Evolutionary conservation across 2,888 invertebrate species (phyloP), one percentile per base, ranked within the genome.

Genomic region (Hymenopus coronatus): DNA sequence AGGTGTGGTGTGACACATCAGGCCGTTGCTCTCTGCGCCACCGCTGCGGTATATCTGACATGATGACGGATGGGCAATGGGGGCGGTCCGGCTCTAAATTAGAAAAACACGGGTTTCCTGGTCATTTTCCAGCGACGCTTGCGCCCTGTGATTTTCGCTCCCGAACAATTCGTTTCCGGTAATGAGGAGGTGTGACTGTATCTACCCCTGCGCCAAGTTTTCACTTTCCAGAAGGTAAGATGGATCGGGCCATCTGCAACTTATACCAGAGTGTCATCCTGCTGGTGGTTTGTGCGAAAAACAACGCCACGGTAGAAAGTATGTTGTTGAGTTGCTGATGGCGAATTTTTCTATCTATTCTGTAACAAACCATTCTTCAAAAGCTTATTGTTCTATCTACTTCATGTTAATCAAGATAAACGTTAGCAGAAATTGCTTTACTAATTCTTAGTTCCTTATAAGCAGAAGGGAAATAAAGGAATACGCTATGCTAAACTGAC

Each of bases 91-190:
- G 54, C 25, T 70, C 54, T 70, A 70, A 70, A 70, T 70, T 70
- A 70, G 54, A 70, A 70, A 70, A 70, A 70, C 54, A 70, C 54
- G 54, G 54, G 54, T 70, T 70, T 70, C 54, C 25, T 70, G 54
- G 54, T 70, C 54, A 70, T 70, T 70, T 70, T 25, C 54, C 54
- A 25, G 20, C 20, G 20, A 82, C 83, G 12, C 83, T 84, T 84
- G 30, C 46, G 83, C 84, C 54, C n/a, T 88, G 88, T 88, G 84
- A 88, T 88, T 83, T 88, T 28, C 15, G 28, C 14, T 4, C 83
- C 87, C 54, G 89, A 88, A 87, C 83, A 84, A 83, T 87, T 88
- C 86, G 86, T 86, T 86, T 86, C 70, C 28, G n/a, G 33, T 87
- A 87, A 87, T 87, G 87, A 82, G 87, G 87, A 82, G 82, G 86